These are phyloP conservation scores for Agonopterix heracliana DNA, from an alignment of 2,888 invertebrate species.

Conservation along the genomic window DNA sequence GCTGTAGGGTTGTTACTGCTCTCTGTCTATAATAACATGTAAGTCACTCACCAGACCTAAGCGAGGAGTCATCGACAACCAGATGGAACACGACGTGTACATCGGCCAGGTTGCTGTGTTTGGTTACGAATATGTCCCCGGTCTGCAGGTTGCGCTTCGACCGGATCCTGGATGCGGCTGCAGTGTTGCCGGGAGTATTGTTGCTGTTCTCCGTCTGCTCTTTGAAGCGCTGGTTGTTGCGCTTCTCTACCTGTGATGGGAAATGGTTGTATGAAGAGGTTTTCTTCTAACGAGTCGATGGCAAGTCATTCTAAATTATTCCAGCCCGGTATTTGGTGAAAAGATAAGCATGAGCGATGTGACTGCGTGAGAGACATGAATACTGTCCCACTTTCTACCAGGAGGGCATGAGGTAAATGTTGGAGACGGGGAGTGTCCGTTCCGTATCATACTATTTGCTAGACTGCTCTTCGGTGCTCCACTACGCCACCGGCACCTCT, in stretches of 20 bases:
- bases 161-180: constrained; percentile 57
- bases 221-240: constrained; percentile 34
- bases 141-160: constrained; percentile 80
- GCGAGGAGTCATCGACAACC: constrained; percentile 86
- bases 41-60: constrained; percentile 52
- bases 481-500: too few species aligned
- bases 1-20: constrained; percentile 71
- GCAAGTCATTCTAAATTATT: not conserved
- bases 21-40: too few species aligned
- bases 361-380: too few species aligned
- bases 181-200: too few species aligned
- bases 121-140: constrained; percentile 90
- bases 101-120: constrained; percentile 95
- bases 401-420: too few species aligned
- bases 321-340: too few species aligned
- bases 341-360: too few species aligned
- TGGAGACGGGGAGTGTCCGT: too few species aligned
- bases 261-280: not conserved
- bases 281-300: not conserved
- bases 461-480: too few species aligned
- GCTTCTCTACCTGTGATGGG: constrained; percentile 34
- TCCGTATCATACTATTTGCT: too few species aligned
- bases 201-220: constrained; percentile 16
- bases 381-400: too few species aligned
- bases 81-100: constrained; percentile 97